Evolutionary conservation across 2,797 vertebrate genomes (phyloP).

Genomic region (Rhynchonycteris naso): DNA sequence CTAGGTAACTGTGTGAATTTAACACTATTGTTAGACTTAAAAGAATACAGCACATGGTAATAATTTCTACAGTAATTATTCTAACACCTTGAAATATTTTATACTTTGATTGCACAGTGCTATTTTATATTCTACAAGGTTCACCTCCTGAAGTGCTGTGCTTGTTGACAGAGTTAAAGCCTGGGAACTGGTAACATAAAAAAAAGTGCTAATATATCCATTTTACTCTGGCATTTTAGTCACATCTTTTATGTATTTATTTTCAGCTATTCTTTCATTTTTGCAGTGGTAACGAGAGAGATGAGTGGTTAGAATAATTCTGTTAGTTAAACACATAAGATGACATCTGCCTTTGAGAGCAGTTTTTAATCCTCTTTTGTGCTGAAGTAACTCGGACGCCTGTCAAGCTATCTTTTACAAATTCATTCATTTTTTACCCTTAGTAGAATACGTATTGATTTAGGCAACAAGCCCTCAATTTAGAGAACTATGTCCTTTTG

Average conservation of each 20-base stretch:
- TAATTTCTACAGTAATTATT: constrained; percentile 15
- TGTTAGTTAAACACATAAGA: constrained; percentile 53
- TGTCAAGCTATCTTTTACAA: constrained; percentile 48
- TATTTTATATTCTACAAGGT: neutral
- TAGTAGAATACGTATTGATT: constrained; percentile 18
- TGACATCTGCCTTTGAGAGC: constrained; percentile 18
- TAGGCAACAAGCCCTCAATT: constrained; percentile 8
- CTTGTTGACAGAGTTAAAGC: constrained; percentile 47
- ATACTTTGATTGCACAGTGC: neutral
- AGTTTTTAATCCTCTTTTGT: constrained; percentile 42
- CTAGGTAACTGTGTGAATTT: neutral
- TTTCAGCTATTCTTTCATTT: constrained; percentile 44
- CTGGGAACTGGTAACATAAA: neutral
- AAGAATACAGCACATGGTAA: neutral
- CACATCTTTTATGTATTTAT: constrained; percentile 55
- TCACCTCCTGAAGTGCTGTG: neutral
- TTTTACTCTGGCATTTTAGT: constrained; percentile 42
- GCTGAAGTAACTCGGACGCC: constrained; percentile 32
- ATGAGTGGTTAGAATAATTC: constrained; percentile 35
- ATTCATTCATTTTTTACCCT: constrained; percentile 30
- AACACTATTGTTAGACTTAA: neutral
- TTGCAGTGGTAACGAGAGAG: constrained; percentile 45
- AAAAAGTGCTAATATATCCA: constrained; percentile 40
- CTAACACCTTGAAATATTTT: neutral
- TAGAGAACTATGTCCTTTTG: constrained; percentile 23